These are phyloP conservation scores for Danio aesculapii DNA, from an alignment of 2,797 vertebrate genomes.

Conservation along the genomic window DNA sequence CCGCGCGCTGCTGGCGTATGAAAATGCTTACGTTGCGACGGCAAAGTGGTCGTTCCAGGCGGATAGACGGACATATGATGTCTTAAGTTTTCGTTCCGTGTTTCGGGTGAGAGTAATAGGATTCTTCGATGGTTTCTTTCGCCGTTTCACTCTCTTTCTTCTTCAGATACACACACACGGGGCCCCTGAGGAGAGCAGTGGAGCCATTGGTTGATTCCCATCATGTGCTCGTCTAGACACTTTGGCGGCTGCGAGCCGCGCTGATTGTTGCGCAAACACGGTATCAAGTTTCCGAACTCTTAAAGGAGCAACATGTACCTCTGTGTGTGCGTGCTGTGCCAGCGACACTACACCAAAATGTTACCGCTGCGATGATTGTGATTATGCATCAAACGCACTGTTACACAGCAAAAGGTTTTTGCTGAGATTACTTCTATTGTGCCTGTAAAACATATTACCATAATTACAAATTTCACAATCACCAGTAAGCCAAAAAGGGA, in stretches of 20 bases:
- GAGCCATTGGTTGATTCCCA: conserved; percentile 94
- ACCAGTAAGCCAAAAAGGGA: neutral
- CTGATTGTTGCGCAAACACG: conserved; percentile 97
- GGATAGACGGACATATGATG: conserved; percentile 28
- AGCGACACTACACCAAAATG: conserved; percentile 8
- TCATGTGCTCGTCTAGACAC: conserved; percentile 99
- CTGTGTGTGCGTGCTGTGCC: conserved; percentile 1
- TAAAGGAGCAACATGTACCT: conserved; percentile 76
- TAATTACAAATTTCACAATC: neutral
- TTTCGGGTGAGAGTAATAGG: conserved; percentile 79
- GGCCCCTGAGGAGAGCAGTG: conserved; percentile 87
- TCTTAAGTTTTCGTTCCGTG: conserved; percentile 68
- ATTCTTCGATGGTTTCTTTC: conserved; percentile 81
- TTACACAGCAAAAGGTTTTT: neutral
- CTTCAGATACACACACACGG: conserved; percentile 74
- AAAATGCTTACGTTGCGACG: conserved; percentile 57
- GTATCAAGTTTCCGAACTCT: conserved; percentile 96
- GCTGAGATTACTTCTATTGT: neutral
- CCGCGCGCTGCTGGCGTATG: conserved; percentile 56
- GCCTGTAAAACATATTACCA: neutral
- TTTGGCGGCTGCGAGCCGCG: conserved; percentile 93
- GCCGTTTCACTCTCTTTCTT: conserved; percentile 78
- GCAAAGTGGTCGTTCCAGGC: conserved; percentile 54
- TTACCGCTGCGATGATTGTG: conserved; percentile 1
- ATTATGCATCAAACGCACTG: neutral